Evolutionary conservation across 2,888 invertebrate genomes (phyloP), one percentile per base, ranked within the genome.

Genomic region (Thera britannica): DNA sequence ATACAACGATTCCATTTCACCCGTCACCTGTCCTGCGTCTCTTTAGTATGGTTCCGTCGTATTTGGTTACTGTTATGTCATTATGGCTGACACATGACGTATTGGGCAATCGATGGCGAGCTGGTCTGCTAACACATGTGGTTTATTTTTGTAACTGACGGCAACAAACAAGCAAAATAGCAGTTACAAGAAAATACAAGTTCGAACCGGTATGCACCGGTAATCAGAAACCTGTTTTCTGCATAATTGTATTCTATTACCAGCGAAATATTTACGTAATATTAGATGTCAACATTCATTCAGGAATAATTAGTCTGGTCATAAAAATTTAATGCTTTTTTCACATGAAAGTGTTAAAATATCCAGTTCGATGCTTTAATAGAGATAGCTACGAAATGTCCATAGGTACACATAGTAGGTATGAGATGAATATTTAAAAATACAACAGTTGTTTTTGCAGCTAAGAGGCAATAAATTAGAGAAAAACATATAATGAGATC

Each of bases 251-350:
- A 44, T 11, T 38, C 1, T 8, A 55, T 38, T 36, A 46, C 65
- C 44, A 7, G 36, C 38, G 34, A 41, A 34, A 65, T 61, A 57
- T 61, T 69, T 70, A 67, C 54, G 51, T 63, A 70, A 70, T 55
- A 59, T 49, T 46, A 12, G 9, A 59, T 46, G 3, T 38, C 68
- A 55, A 60, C 56, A 52, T 57, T 23, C 36, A 66, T 58, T 62
- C 56, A 61, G 60, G 34, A 62, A 12, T 11, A 41, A 65, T 57
- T 52, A 51, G 61, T 51, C 52, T 48, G 38, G 57, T 61, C 38
- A 70, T 55, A 70, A 64, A 62, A 66, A 62, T 60, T 41, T 54
- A 23, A 7, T 49, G 54, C 65, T 36, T 44, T 65, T 67, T 68
- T 64, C 56, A 66, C 57, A 68, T 62, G 34, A 54, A 65, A 58